phyloP scores from a whole-genome alignment of 1,140 invertebrate species.

The Anoplophora glabripennis region DNA sequence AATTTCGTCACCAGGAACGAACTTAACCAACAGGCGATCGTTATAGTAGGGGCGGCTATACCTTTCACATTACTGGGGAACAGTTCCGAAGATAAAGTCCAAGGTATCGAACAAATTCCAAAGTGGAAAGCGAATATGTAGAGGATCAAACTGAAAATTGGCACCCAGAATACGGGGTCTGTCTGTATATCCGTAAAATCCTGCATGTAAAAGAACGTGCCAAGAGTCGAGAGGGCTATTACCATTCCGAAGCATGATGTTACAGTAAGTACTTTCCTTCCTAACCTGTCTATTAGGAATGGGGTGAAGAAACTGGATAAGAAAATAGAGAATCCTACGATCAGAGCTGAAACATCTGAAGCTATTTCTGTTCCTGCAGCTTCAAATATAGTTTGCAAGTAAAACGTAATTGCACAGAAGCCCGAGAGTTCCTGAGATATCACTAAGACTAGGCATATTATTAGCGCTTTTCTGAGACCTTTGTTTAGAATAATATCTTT shows the following conservation, averaged over 20 bases:
- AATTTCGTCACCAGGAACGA: conserved; percentile 71
- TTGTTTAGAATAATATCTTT: conserved; percentile 49
- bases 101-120: conserved; percentile 68
- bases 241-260: conserved; percentile 58
- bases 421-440: conserved; percentile 74
- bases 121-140: conserved; percentile 68
- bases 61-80: conserved; percentile 68
- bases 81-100: conserved; percentile 68
- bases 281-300: conserved; percentile 66
- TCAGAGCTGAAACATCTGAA: conserved; percentile 63
- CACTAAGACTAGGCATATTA: conserved; percentile 67
- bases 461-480: conserved; percentile 60
- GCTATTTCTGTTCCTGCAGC: conserved; percentile 56
- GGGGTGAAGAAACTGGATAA: conserved; percentile 58
- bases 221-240: conserved; percentile 54
- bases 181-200: conserved; percentile 43
- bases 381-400: conserved; percentile 68
- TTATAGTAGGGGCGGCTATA: conserved; percentile 63
- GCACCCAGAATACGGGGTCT: conserved; percentile 55
- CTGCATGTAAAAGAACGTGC: conserved; percentile 60
- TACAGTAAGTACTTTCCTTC: conserved; percentile 65
- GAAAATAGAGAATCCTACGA: conserved; percentile 68
- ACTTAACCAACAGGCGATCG: conserved; percentile 63
- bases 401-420: conserved; percentile 78
- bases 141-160: conserved; percentile 61